Evolutionary conservation across 2,113 vertebrate species (phyloP).

Genomic region (Loxodonta africana): DNA sequence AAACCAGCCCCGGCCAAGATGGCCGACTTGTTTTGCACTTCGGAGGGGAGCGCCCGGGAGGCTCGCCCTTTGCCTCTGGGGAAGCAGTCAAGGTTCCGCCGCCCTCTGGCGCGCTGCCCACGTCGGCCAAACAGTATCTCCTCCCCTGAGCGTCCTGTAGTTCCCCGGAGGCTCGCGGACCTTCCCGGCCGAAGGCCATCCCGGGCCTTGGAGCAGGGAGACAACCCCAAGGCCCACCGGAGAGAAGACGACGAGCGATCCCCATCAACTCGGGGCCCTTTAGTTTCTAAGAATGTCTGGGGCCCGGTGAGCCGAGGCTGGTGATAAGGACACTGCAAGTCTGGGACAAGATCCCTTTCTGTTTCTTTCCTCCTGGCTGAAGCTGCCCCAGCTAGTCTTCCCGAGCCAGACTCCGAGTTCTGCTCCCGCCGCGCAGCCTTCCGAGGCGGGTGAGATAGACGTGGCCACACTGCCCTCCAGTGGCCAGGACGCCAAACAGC

Average conservation of each 20-base stretch:
- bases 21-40: constrained; percentile 72
- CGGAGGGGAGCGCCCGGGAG: constrained; percentile 49
- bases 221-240: not conserved
- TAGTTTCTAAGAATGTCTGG: not conserved
- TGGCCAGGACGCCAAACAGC: constrained; percentile 30
- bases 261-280: no score
- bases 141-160: not conserved
- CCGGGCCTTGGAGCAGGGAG: not conserved
- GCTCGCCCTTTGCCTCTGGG: constrained; percentile 73
- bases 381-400: not conserved
- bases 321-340: not conserved
- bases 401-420: not conserved
- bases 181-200: not conserved
- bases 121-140: not conserved
- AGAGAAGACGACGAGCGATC: accelerated
- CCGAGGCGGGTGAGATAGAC: not conserved
- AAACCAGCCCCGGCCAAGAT: constrained; percentile 57
- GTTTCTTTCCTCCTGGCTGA: no score
- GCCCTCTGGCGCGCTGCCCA: constrained; percentile 63
- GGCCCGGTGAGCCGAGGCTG: not conserved
- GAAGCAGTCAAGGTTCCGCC: constrained; percentile 68
- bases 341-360: not conserved
- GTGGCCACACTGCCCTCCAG: constrained; percentile 80
- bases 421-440: accelerated
- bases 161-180: not conserved